Evolutionary conservation across 2,888 invertebrate species (phyloP).

Genomic region (Aricia artaxerxes): DNA sequence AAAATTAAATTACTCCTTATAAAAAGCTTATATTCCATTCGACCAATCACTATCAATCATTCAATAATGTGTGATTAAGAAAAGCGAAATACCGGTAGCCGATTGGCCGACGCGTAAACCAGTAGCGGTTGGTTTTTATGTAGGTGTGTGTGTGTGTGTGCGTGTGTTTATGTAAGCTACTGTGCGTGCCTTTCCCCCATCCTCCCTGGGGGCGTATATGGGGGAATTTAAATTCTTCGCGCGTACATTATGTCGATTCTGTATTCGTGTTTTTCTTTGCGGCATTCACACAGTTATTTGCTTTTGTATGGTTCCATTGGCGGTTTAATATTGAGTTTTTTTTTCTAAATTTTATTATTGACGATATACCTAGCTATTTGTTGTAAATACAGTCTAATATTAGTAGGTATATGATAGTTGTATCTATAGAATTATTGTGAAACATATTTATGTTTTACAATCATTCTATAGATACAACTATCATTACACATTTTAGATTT

Average conservation of each 20-base stretch:
- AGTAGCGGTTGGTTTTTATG: constrained; percentile 59
- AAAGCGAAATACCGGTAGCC: constrained; percentile 47
- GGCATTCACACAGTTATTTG: neutral
- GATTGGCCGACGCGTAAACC: constrained; percentile 78
- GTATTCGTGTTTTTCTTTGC: constrained; percentile 27
- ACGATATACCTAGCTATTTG: too few species aligned
- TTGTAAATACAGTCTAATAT: too few species aligned
- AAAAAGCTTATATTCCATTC: constrained; percentile 27
- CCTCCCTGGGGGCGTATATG: constrained; percentile 44
- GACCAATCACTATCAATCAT: constrained; percentile 39
- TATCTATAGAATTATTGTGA: too few species aligned
- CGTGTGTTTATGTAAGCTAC: constrained; percentile 46
- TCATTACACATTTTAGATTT: too few species aligned
- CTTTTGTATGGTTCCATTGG: neutral
- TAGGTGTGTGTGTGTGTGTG: constrained; percentile 43
- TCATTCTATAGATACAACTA: too few species aligned
- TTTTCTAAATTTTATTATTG: neutral
- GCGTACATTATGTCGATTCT: neutral
- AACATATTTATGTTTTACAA: too few species aligned
- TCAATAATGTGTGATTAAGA: constrained; percentile 39
- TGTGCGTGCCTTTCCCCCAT: constrained; percentile 55
- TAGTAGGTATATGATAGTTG: too few species aligned
- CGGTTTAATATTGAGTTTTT: constrained; percentile 12
- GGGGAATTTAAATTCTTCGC: constrained; percentile 28
- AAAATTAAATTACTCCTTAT: neutral